Evolutionary conservation across 92 coral and sea anemone genomes (phyloP), one percentile per base, ranked within the genome.

Genomic region (Isaurus tuberculatus): DNA sequence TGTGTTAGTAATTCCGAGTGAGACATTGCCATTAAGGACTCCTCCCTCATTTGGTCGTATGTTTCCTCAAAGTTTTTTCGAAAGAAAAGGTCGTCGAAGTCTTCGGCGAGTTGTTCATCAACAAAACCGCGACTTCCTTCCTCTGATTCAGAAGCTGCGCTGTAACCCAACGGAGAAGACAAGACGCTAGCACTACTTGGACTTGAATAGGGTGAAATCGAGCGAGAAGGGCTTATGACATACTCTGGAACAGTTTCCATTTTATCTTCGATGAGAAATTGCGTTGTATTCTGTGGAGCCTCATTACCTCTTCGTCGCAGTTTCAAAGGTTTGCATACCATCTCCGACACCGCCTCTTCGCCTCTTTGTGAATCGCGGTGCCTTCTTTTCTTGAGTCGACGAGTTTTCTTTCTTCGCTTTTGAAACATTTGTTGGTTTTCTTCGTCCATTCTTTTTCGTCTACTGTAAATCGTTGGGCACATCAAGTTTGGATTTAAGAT

Each of bases 261-360:
- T 71, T 91, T 89, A 67, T 96, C 99, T 86, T 88, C 98, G 92
- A 96, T 96, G 71, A 96, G 85, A 83, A 96, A 96, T 73, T 96
- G 99, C 28, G 99, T 96, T 8, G 99, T 96, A 40, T 96, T 96
- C 85, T 91, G 94, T 11, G 99, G 99, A 30, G 99, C 99, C 36
- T 92, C 90, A 27, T 88, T 89, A 70, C 88, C 89, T 74, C 79
- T 87, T 85, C 80, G 73, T 43, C 32, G 72, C 17, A 70, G 69
- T 83, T 81, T 91, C 81, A 86, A 51, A 37, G 83, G 98, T 80
- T 83, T 87, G 48, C 78, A 36, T 63, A 82, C 90, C 5, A 27
- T 70, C 1, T n/a, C 46, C 61, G 23, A 33, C 2, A 78, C 86
- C 65, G 44, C 61, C 28, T 29, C n/a, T 25, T n/a, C 88, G 60